Evolutionary conservation across 2,888 invertebrate genomes (phyloP).

Genomic region (Plutella xylostella): DNA sequence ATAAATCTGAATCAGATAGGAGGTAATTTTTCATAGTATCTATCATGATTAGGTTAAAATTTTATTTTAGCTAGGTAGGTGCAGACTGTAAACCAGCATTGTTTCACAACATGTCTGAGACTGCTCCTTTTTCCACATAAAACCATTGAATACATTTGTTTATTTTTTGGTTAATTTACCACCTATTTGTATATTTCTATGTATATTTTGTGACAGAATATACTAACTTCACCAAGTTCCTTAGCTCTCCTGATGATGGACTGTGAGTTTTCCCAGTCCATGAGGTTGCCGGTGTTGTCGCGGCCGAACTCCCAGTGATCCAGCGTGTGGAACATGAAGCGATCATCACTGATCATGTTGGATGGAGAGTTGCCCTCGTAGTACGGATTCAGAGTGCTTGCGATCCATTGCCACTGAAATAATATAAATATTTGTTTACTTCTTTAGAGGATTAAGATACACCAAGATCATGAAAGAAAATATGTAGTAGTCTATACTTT

Average conservation of each 20-base stretch:
- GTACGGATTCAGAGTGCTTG: slow-evolving; percentile 90
- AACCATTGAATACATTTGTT: no score
- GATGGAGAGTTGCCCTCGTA: slow-evolving; percentile 86
- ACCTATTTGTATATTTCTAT: no score
- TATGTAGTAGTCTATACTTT: no score
- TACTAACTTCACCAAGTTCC: slow-evolving; percentile 54
- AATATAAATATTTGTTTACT: neutral
- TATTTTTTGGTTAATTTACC: no score
- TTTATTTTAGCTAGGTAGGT: no score
- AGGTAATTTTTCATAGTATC: no score
- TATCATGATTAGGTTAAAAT: no score
- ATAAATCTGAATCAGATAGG: no score
- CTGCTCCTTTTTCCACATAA: no score
- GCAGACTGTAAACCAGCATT: no score
- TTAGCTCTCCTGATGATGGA: slow-evolving; percentile 65
- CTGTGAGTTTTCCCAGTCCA: slow-evolving; percentile 75
- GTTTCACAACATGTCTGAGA: no score
- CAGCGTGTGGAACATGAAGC: slow-evolving; percentile 82
- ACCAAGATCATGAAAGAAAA: no score
- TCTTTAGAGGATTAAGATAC: neutral
- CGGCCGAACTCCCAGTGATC: slow-evolving; percentile 88
- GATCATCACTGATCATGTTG: slow-evolving; percentile 84
- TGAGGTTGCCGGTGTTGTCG: slow-evolving; percentile 89
- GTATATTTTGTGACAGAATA: neutral
- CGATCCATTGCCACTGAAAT: slow-evolving; percentile 85